A percentile compares a stretch with the other conserved stretches of the same genome.
Evolutionary conservation across 2,888 invertebrate genomes (phyloP).

Genomic region (Hydraecia micacea): DNA sequence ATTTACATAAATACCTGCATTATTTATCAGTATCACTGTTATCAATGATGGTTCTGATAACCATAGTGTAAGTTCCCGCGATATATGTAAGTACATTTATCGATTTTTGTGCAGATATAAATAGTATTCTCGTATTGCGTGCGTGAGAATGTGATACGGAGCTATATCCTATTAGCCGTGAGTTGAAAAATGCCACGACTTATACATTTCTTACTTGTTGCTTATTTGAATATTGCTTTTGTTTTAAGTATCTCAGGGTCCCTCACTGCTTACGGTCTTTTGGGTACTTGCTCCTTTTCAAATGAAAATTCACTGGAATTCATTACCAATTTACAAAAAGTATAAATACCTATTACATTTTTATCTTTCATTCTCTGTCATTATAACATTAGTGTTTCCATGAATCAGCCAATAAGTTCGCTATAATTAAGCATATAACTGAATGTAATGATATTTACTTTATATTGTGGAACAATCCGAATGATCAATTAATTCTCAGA

Average conservation of each 20-base stretch:
- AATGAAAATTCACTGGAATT: background rate
- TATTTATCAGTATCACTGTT: slow-evolving; percentile 57
- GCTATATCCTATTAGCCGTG: slow-evolving; percentile 32
- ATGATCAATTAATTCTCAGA: slow-evolving; percentile 28
- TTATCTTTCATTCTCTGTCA: background rate
- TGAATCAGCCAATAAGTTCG: slow-evolving; percentile 9
- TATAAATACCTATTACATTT: background rate
- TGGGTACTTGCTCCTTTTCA: background rate
- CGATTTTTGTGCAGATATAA: slow-evolving; percentile 52
- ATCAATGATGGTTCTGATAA: slow-evolving; percentile 49
- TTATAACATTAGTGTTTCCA: background rate
- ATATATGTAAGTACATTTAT: slow-evolving; percentile 48
- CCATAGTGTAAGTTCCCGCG: slow-evolving; percentile 43
- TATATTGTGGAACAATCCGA: slow-evolving; percentile 15
- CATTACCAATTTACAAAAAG: background rate
- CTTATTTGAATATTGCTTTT: background rate
- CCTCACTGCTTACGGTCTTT: background rate
- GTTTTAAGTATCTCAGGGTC: background rate
- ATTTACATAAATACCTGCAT: slow-evolving; percentile 52
- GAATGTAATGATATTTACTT: slow-evolving; percentile 2
- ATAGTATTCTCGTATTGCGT: slow-evolving; percentile 38
- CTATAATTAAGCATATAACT: slow-evolving; percentile 19
- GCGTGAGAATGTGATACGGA: slow-evolving; percentile 23
- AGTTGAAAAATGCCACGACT: slow-evolving; percentile 8
- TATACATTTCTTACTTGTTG: slow-evolving; percentile 22